Evolutionary conservation across 1,140 invertebrate genomes (phyloP), one percentile per base, ranked within the genome.

Genomic region (Leguminivora glycinivorella): DNA sequence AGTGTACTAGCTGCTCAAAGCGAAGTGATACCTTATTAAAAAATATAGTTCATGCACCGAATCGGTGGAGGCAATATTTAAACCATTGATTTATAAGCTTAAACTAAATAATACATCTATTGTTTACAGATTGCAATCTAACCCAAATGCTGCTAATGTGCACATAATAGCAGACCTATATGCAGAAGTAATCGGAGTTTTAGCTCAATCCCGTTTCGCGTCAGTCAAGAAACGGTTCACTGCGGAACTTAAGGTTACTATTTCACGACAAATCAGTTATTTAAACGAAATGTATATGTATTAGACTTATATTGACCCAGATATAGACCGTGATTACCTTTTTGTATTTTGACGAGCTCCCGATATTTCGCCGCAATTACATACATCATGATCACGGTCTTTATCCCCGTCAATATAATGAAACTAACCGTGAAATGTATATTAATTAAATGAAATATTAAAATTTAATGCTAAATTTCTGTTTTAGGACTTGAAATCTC

Each of bases 111-210:
- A 38, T 38, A 43, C n/a, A 5, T 17, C 68, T 66, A 34, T 29
- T 52, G 38, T 56, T 66, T 77, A 72, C 76, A 91, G 96, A 0
- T 94, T 97, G 56, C 97, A 98, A 84, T 96, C 96, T 70, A 97
- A 97, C 83, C 96, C 97, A 1, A 99, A 99, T 93, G 96, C 97
- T 40, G 95, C 95, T 17, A 99, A 99, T 90, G 97, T 98, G 75
- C 97, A 99, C 81, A 98, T 98, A 76, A 98, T 99, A 71, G 97
- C 98, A 10, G 99, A 99, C 93, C 93, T 99, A 34, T 99, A 99
- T 93, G 98, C 98, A 0, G 99, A 99, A 93, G 99, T 99, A 0
- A 96, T 99, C 71, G 99, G 99, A 12, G 98, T 98, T n/a, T 92
- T 99, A 47, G 98, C 98, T 22, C 97, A 99, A 80, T 98, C 97